These are phyloP conservation scores for Phoxinus phoxinus DNA, from an alignment of 2,113 vertebrate species.

Conservation along the genomic window DNA sequence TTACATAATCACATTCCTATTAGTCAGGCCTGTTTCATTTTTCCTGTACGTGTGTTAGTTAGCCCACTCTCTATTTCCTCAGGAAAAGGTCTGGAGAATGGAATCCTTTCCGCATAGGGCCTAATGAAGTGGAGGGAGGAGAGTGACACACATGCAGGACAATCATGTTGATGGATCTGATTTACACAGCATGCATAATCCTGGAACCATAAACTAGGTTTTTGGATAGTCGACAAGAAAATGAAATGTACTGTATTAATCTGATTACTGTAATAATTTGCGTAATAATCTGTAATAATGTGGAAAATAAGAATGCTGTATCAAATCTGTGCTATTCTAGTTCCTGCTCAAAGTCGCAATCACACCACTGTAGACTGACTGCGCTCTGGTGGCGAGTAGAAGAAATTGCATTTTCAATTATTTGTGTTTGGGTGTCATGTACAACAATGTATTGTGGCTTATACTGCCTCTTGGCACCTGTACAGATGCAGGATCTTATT, in stretches of 20 bases:
- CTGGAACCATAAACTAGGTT: not conserved
- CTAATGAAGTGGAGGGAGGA: not conserved
- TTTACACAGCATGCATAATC: not conserved
- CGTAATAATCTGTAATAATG: not conserved
- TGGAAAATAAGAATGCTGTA: not conserved
- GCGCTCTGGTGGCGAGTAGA: constrained; percentile 45
- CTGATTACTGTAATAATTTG: not conserved
- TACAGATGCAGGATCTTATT: not conserved
- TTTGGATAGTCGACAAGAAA: no score
- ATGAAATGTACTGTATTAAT: not conserved
- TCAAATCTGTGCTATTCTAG: not conserved
- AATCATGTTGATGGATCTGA: not conserved
- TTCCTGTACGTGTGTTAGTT: constrained; percentile 16
- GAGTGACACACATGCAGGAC: constrained; percentile 22
- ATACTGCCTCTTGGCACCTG: not conserved
- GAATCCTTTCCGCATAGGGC: constrained; percentile 4
- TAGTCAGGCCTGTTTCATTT: not conserved
- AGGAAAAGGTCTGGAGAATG: constrained; percentile 11
- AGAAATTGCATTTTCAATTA: not conserved
- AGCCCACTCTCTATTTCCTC: constrained; percentile 41
- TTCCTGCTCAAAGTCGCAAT: not conserved
- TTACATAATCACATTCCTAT: not conserved
- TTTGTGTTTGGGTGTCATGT: not conserved
- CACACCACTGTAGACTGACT: not conserved
- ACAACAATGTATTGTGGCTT: not conserved